phyloP scores from a whole-genome alignment of 1,140 invertebrate species.

The Uloborus diversus region DNA sequence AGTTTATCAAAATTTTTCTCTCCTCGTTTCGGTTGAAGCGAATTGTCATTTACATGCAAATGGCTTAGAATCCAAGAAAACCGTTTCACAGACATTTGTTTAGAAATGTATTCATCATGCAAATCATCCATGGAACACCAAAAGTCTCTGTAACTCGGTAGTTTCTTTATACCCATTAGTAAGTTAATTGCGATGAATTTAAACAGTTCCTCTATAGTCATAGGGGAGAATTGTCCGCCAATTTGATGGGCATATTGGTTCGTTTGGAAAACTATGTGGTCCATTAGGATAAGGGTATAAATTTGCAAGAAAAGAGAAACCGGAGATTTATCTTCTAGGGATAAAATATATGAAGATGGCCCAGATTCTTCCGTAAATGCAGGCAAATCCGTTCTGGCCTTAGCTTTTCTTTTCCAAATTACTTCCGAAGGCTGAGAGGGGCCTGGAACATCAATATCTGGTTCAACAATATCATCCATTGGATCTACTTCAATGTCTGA shows the following conservation, averaged over 20 bases:
- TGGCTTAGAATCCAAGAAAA: not conserved
- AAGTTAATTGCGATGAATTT: constrained; percentile 1
- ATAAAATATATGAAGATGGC: not conserved
- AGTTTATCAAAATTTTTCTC: not conserved
- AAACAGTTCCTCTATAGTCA: not conserved
- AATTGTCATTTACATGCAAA: not conserved
- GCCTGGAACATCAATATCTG: not conserved
- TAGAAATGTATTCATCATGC: not conserved
- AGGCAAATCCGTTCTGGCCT: not conserved
- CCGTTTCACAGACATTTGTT: not conserved
- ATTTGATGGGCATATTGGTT: not conserved
- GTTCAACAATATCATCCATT: not conserved
- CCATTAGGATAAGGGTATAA: not conserved
- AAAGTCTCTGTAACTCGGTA: not conserved
- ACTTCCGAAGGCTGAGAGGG: not conserved
- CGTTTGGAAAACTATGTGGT: not conserved
- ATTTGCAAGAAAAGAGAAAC: not conserved
- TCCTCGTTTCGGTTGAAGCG: not conserved
- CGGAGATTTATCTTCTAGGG: not conserved
- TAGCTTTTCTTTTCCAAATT: not conserved
- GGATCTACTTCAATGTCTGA: no score
- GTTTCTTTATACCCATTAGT: not conserved
- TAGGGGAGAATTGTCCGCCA: not conserved
- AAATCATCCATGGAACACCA: not conserved
- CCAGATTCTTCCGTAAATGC: not conserved